These are phyloP conservation scores for Drosophila ironensis DNA, from an alignment of 1,140 invertebrate genomes.

Conservation along the genomic window DNA sequence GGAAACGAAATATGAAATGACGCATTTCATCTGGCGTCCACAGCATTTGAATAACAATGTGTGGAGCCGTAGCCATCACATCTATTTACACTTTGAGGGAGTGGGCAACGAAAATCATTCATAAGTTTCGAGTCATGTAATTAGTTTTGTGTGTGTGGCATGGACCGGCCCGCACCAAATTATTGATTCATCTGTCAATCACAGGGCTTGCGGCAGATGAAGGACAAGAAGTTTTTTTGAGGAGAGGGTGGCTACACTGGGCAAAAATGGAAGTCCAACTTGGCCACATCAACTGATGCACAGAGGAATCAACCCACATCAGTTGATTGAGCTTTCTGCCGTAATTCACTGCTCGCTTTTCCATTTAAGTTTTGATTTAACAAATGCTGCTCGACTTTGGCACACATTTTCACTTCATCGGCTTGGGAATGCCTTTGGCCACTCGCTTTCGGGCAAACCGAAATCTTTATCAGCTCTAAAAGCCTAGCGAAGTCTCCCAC, in stretches of 20 bases:
- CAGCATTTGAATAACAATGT: conserved; percentile 64
- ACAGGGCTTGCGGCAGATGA: conserved; percentile 17
- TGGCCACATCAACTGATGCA: too few species aligned
- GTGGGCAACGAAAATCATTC: conserved; percentile 18
- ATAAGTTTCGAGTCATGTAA: conserved; percentile 53
- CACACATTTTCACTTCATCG: not conserved
- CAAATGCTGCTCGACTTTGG: not conserved
- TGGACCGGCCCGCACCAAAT: conserved; percentile 32
- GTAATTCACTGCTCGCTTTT: too few species aligned
- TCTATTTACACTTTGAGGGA: not conserved
- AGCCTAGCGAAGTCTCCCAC: not conserved
- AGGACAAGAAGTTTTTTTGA: not conserved
- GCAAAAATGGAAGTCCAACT: not conserved
- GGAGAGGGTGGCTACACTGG: not conserved
- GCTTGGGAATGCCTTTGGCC: not conserved
- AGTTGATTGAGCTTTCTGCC: too few species aligned
- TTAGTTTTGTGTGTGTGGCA: conserved; percentile 44
- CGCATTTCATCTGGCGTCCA: conserved; percentile 16
- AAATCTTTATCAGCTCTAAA: conserved; percentile 18
- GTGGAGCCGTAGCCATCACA: not conserved
- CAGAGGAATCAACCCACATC: too few species aligned
- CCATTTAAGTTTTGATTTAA: not conserved
- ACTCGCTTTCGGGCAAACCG: not conserved
- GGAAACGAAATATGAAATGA: conserved; percentile 44
- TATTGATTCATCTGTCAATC: conserved; percentile 60